phyloP scores from a whole-genome alignment of 2,888 invertebrate genomes.

The Xestia ashworthii region DNA sequence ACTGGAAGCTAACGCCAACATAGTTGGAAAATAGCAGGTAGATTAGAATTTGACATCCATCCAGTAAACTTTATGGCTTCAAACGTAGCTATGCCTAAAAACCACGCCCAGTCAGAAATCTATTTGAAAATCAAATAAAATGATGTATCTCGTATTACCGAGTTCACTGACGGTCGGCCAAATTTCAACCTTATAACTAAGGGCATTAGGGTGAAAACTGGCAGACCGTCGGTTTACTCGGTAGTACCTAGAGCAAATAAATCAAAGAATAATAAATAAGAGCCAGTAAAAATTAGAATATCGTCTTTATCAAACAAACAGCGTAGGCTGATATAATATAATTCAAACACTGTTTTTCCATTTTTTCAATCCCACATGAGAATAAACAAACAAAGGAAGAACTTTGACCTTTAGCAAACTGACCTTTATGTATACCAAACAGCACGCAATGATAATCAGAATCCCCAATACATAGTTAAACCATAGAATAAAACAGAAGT shows the following conservation, averaged over 20 bases:
- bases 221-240: neutral
- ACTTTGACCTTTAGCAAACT: conserved; percentile 14
- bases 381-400: conserved; percentile 16
- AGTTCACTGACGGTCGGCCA: neutral
- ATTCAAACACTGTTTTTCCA: neutral
- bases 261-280: neutral
- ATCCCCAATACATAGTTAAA: conserved; percentile 30
- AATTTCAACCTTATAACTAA: neutral
- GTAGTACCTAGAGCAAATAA: neutral
- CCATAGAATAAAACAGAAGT: neutral
- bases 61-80: neutral
- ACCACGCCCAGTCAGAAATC: neutral
- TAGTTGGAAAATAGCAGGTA: neutral
- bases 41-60: neutral
- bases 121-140: neutral
- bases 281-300: neutral
- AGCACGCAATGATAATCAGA: conserved; percentile 47
- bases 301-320: neutral
- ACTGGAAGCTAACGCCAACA: neutral
- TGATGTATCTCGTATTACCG: neutral
- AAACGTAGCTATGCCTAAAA: neutral
- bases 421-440: conserved; percentile 42
- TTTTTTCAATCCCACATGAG: conserved; percentile 25
- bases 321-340: conserved; percentile 3
- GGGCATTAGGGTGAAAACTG: neutral